A percentile compares a stretch with the other conserved stretches of the same genome.
Conservation (phyloP, 2,888 invertebrate genomes). For the Dasypogon diadema region DNA sequence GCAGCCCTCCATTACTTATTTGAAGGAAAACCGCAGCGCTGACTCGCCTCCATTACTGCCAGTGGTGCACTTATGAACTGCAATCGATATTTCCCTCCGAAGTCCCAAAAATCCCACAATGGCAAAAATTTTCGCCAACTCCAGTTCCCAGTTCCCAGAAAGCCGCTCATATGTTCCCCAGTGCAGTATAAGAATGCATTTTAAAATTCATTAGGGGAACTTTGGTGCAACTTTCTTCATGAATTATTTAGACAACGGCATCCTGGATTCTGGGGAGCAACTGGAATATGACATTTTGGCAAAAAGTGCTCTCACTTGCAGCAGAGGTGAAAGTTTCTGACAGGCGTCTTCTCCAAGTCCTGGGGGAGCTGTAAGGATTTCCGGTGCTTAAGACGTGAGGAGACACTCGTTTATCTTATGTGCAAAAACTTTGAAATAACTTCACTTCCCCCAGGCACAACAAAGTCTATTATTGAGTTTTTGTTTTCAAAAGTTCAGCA, state of each 20-base stretch:
- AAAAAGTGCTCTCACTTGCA: conserved; percentile 41
- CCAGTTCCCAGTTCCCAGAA: conserved; percentile 1
- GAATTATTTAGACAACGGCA: conserved; percentile 48
- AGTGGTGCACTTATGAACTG: not conserved
- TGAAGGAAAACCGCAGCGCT: not conserved
- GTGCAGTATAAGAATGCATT: conserved; percentile 46
- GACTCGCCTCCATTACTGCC: not conserved
- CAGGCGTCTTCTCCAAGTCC: conserved; percentile 21
- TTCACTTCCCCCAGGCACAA: not conserved
- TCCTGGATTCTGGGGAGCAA: conserved; percentile 17
- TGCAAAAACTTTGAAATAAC: conserved; percentile 36
- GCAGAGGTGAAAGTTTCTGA: conserved; percentile 30
- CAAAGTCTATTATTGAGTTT: conserved; percentile 29
- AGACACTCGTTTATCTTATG: conserved; percentile 34
- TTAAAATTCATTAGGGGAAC: conserved; percentile 50
- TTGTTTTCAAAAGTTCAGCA: conserved; percentile 6
- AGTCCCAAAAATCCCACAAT: not conserved
- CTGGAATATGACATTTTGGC: conserved; percentile 31
- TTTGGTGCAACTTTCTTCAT: conserved; percentile 48
- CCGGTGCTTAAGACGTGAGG: conserved; percentile 43
- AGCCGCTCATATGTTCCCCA: conserved; percentile 41
- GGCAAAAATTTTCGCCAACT: not conserved
- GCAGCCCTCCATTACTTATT: not conserved
- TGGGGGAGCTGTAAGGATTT: conserved; percentile 13
- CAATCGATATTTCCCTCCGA: conserved; percentile 27